These are phyloP conservation scores for Pyrocephalus nanus DNA, from an alignment of 2,797 vertebrate species.

Conservation along the genomic window DNA sequence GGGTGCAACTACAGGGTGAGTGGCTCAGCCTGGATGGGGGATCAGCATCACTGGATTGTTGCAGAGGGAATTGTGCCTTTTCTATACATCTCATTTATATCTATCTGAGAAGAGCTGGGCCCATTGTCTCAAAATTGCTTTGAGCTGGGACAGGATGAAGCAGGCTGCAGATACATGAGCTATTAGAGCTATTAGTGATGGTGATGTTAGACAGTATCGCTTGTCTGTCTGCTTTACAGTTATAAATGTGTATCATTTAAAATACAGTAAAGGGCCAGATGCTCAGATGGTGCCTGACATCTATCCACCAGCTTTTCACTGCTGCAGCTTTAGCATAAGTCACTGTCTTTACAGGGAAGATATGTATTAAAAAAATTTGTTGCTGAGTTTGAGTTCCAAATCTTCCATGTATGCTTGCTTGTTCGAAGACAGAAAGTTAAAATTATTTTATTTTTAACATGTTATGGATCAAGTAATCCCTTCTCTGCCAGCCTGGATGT, in stretches of 20 bases:
- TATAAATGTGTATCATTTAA: slow-evolving; percentile 66
- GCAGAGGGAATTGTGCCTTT: not conserved
- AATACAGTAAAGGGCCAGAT: slow-evolving; percentile 50
- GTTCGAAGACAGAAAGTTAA: not conserved
- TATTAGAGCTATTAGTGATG: slow-evolving; percentile 60
- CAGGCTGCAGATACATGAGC: slow-evolving; percentile 48
- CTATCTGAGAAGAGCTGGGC: slow-evolving; percentile 16
- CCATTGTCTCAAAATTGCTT: slow-evolving; percentile 41
- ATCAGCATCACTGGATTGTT: not conserved
- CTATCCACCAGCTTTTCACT: not conserved
- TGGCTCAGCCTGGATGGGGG: not conserved
- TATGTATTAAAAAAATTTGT: not conserved
- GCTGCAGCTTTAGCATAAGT: not conserved
- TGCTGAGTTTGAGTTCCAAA: not conserved
- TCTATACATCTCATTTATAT: slow-evolving; percentile 20
- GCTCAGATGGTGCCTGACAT: slow-evolving; percentile 40
- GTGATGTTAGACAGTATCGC: slow-evolving; percentile 47
- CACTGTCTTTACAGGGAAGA: slow-evolving; percentile 33
- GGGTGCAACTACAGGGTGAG: not conserved
- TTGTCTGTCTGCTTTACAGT: slow-evolving; percentile 56
- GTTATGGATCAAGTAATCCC: not conserved
- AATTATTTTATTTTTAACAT: not conserved
- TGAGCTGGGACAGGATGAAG: slow-evolving; percentile 20
- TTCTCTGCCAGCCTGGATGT: not conserved
- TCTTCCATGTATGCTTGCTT: not conserved